These are phyloP conservation scores for Trachurus trachurus DNA, from an alignment of 2,797 vertebrate genomes.

Conservation along the genomic window DNA sequence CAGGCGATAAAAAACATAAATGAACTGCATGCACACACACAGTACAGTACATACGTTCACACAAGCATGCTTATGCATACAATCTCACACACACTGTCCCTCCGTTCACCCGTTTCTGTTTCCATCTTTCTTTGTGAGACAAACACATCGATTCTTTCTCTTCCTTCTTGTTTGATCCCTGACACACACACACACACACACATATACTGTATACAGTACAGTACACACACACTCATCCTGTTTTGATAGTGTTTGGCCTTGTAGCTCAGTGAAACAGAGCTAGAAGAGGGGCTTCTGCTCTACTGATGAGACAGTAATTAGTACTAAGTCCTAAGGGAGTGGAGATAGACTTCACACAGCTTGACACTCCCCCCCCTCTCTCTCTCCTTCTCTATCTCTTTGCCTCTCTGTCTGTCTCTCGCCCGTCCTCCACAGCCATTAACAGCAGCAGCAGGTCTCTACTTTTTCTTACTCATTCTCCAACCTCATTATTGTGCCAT, in stretches of 20 bases:
- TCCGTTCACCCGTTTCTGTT: background rate
- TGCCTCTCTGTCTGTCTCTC: conserved; percentile 15
- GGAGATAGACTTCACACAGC: conserved; percentile 67
- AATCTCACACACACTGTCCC: background rate
- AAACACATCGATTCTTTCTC: conserved; percentile 25
- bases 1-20: background rate
- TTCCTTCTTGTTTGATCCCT: conserved; percentile 25
- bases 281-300: conserved; percentile 58
- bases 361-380: conserved; percentile 24
- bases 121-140: conserved; percentile 10
- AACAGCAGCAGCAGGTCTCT: conserved; percentile 58
- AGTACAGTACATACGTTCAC: background rate
- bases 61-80: background rate
- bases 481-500: conserved; percentile 53
- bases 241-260: conserved; percentile 51
- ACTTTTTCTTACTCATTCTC: conserved; percentile 39
- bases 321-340: conserved; percentile 72
- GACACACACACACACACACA: conserved; percentile 14
- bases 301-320: conserved; percentile 79
- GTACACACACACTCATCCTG: background rate
- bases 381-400: background rate
- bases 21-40: background rate
- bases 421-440: conserved; percentile 34
- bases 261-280: conserved; percentile 61
- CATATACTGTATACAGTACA: background rate